Percentiles rank a stretch among this genome's conserved stretches.
These are phyloP conservation scores for Armadillidium nasatum DNA, from an alignment of 1,140 invertebrate species.

Conservation along the genomic window DNA sequence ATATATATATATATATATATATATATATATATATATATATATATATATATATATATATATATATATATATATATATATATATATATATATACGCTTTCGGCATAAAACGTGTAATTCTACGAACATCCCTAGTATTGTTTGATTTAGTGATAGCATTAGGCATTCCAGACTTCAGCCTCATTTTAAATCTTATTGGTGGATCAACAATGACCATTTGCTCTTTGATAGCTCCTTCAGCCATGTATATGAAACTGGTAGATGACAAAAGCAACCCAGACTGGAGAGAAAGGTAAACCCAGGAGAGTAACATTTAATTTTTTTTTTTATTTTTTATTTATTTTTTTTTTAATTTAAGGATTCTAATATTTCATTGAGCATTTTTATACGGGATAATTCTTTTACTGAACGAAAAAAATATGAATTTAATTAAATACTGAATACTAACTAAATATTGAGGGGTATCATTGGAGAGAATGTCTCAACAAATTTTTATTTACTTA, in stretches of 20 bases:
- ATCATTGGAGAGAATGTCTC: too few relatives aligned
- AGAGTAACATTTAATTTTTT: too few relatives aligned
- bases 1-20: too few relatives aligned
- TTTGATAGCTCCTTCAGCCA: constrained; percentile 76
- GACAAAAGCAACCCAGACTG: constrained; percentile 19
- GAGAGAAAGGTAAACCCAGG: constrained; percentile 14
- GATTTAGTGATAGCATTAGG: constrained; percentile 73
- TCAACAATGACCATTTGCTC: constrained; percentile 75
- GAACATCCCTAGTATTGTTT: constrained; percentile 64
- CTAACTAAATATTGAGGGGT: background rate
- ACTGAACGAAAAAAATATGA: background rate
- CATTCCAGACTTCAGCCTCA: constrained; percentile 78
- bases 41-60: background rate
- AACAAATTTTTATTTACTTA: too few relatives aligned
- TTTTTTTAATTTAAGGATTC: background rate
- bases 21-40: background rate
- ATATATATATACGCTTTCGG: constrained; percentile 62
- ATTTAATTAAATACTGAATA: background rate
- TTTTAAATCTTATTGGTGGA: constrained; percentile 81
- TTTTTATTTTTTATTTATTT: background rate
- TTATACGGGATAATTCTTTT: background rate
- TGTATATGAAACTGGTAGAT: constrained; percentile 64
- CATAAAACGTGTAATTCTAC: constrained; percentile 65
- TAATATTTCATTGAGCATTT: background rate
- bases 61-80: background rate